phyloP scores from a whole-genome alignment of 2,888 invertebrate genomes.

The Drosophila merina region DNA sequence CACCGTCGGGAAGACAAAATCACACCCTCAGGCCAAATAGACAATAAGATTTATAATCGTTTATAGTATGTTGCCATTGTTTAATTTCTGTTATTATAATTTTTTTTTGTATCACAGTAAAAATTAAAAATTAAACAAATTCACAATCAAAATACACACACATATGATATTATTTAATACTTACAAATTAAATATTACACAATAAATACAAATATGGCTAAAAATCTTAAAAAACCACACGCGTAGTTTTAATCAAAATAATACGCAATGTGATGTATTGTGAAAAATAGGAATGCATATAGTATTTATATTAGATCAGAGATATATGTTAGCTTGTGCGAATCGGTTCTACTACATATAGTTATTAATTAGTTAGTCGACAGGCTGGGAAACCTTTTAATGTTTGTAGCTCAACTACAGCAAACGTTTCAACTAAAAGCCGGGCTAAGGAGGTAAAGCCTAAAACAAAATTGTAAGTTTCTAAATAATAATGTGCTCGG shows the following conservation, averaged over 20 bases:
- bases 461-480: conserved; percentile 5
- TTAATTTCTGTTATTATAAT: conserved; percentile 58
- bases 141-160: conserved; percentile 68
- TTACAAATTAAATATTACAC: conserved; percentile 37
- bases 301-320: conserved; percentile 38
- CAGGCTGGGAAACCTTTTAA: conserved; percentile 36
- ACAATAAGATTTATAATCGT: background rate
- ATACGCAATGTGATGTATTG: conserved; percentile 26
- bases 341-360: conserved; percentile 27
- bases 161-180: conserved; percentile 40
- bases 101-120: conserved; percentile 80
- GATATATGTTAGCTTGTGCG: conserved; percentile 43
- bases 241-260: conserved; percentile 46
- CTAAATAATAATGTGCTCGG: conserved; percentile 7
- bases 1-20: background rate
- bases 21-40: background rate
- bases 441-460: conserved; percentile 9
- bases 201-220: conserved; percentile 55
- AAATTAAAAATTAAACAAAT: conserved; percentile 77
- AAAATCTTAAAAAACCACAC: conserved; percentile 59
- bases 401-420: conserved; percentile 26
- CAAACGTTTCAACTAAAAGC: conserved; percentile 33
- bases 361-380: conserved; percentile 22
- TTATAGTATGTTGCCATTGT: conserved; percentile 57
- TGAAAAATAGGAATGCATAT: conserved; percentile 51